Conservation (phyloP, 2,113 vertebrate genomes). For the Ceyx melanurus region DNA sequence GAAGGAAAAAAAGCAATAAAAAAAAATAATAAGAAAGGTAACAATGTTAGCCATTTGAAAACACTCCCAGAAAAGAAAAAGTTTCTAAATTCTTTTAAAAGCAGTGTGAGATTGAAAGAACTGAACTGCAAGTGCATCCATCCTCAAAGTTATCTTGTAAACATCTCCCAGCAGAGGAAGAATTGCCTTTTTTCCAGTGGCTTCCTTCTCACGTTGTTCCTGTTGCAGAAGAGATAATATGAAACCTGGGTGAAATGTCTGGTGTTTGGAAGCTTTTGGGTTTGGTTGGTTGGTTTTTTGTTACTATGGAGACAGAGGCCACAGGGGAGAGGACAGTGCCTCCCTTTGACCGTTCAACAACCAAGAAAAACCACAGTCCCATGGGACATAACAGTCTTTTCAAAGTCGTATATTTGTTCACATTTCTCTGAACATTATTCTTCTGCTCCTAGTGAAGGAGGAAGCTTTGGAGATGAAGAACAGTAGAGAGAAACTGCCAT, state of each 20-base stretch:
- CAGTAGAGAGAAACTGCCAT: neutral
- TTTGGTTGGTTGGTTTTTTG: neutral
- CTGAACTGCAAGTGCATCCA: conserved; percentile 3
- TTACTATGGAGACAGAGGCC: neutral
- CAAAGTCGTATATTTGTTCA: neutral
- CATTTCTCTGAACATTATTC: neutral
- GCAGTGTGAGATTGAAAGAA: conserved; percentile 5
- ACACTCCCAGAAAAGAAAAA: neutral
- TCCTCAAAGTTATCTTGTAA: conserved; percentile 15
- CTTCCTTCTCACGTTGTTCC: neutral
- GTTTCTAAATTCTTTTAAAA: conserved; percentile 1
- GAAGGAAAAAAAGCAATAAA: conserved; percentile 39
- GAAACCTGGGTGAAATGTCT: neutral
- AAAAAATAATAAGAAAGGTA: conserved; percentile 45
- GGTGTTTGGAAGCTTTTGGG: neutral
- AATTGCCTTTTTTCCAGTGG: conserved; percentile 25
- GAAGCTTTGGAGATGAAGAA: neutral
- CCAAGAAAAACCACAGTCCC: neutral
- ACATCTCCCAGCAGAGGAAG: neutral
- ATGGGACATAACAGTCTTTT: neutral
- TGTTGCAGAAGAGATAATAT: neutral
- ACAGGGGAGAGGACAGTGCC: fast-evolving
- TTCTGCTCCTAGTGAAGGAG: neutral
- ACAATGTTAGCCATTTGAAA: conserved; percentile 30
- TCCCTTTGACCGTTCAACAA: neutral